Conservation (phyloP, 2,797 vertebrate species). For the Peromyscus nudipes region DNA sequence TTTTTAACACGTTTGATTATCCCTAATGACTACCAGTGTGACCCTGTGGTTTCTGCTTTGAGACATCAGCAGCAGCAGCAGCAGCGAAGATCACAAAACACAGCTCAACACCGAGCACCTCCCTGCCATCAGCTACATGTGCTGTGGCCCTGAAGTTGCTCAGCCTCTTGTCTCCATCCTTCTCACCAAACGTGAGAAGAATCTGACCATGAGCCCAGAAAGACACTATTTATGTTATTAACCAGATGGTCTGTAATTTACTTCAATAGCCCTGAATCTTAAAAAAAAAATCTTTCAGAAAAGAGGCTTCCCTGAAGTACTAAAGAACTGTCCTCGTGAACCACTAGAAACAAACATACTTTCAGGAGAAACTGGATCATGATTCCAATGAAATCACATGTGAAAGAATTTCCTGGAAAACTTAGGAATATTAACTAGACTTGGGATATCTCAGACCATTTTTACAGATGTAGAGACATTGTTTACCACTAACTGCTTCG, state of each 20-base stretch:
- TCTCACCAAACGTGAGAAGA: background rate
- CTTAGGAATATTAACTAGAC: background rate
- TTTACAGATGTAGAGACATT: background rate
- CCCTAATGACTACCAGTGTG: background rate
- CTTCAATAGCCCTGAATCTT: background rate
- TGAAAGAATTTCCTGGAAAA: slow-evolving; percentile 21
- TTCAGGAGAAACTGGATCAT: background rate
- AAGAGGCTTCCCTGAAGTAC: background rate
- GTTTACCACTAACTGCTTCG: background rate
- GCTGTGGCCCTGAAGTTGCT: background rate
- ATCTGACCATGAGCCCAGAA: background rate
- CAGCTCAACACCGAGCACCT: no score
- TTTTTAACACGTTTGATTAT: background rate
- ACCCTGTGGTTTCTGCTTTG: background rate
- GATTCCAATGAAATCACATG: background rate
- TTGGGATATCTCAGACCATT: background rate
- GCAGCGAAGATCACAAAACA: background rate
- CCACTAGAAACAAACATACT: background rate
- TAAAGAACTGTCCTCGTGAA: background rate
- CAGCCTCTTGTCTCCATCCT: background rate
- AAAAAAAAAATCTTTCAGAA: slow-evolving; percentile 9
- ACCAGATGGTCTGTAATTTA: background rate
- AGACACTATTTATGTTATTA: background rate
- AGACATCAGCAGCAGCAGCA: background rate
- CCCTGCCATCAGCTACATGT: background rate